Conservation (phyloP, 1,140 invertebrate species). For the Diorhabda carinulata region DNA sequence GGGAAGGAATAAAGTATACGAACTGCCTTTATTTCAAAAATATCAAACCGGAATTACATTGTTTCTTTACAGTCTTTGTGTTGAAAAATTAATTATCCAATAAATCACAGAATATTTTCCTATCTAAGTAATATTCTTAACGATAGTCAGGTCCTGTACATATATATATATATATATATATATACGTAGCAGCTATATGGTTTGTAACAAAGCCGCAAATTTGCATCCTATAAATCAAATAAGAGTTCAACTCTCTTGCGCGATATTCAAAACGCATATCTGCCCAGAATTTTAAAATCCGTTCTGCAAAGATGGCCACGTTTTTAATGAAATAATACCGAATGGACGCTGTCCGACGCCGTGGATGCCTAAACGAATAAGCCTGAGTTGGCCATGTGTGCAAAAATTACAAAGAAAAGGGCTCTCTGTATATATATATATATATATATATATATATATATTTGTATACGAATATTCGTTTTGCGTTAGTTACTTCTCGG, state of each 20-base stretch:
- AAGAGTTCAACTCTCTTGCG: slow-evolving; percentile 41
- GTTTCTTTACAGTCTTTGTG: too few species aligned
- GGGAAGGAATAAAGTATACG: not conserved
- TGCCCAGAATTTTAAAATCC: slow-evolving; percentile 42
- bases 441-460: too few species aligned
- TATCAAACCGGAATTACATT: not conserved
- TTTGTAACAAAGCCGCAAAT: slow-evolving; percentile 22
- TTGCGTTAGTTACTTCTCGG: slow-evolving; percentile 20
- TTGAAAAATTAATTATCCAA: too few species aligned
- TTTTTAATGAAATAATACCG: slow-evolving; percentile 40
- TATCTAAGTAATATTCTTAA: too few species aligned
- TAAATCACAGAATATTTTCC: too few species aligned
- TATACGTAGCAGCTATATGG: not conserved
- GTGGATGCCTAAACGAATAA: slow-evolving; percentile 35
- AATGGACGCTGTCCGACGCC: slow-evolving; percentile 22
- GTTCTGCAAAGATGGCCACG: slow-evolving; percentile 41
- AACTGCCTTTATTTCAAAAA: not conserved
- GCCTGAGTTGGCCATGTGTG: slow-evolving; percentile 32
- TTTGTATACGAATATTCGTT: slow-evolving; percentile 22
- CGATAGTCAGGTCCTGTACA: not conserved
- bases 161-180: not conserved
- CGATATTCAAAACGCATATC: slow-evolving; percentile 40
- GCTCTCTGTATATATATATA: slow-evolving; percentile 13
- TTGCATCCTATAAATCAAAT: slow-evolving; percentile 42
- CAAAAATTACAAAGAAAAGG: slow-evolving; percentile 38